Evolutionary conservation across 2,797 vertebrate genomes (phyloP).

Genomic region (Etheostoma perlongum): DNA sequence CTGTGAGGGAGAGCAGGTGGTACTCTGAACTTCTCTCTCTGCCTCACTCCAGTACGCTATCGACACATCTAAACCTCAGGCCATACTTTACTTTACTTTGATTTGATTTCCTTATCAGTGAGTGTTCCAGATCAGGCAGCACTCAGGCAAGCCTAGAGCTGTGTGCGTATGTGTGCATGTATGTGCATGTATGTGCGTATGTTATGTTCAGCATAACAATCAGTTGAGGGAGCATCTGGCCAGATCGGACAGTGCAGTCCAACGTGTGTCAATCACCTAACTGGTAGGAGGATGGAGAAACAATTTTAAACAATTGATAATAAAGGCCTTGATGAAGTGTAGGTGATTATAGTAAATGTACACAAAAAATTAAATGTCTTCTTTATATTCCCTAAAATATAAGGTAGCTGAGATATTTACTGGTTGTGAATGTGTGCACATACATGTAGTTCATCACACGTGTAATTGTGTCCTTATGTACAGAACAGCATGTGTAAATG

Average conservation of each 20-base stretch:
- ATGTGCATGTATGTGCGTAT: no score
- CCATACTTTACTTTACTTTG: conserved; percentile 65
- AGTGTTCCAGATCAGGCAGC: conserved; percentile 51
- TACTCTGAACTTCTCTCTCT: conserved; percentile 48
- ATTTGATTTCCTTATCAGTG: conserved; percentile 67
- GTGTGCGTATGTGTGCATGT: conserved; percentile 22
- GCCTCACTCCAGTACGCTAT: conserved; percentile 34
- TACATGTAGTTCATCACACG: neutral
- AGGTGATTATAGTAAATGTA: neutral
- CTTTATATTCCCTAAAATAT: neutral
- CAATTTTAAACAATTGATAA: conserved; percentile 1
- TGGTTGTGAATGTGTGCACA: neutral
- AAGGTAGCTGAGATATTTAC: neutral
- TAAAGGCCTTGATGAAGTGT: neutral
- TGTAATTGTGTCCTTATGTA: neutral
- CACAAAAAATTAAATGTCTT: neutral
- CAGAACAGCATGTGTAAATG: neutral
- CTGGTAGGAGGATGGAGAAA: neutral
- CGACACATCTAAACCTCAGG: conserved; percentile 58
- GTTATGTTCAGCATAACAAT: conserved; percentile 43
- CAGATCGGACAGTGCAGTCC: conserved; percentile 20
- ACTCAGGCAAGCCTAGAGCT: conserved; percentile 30
- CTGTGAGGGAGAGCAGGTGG: conserved; percentile 59
- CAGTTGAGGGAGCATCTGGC: conserved; percentile 36
- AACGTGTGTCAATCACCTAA: conserved; percentile 19